Evolutionary conservation across 2,797 vertebrate species (phyloP).

Genomic region (Toxotes lorentzi): DNA sequence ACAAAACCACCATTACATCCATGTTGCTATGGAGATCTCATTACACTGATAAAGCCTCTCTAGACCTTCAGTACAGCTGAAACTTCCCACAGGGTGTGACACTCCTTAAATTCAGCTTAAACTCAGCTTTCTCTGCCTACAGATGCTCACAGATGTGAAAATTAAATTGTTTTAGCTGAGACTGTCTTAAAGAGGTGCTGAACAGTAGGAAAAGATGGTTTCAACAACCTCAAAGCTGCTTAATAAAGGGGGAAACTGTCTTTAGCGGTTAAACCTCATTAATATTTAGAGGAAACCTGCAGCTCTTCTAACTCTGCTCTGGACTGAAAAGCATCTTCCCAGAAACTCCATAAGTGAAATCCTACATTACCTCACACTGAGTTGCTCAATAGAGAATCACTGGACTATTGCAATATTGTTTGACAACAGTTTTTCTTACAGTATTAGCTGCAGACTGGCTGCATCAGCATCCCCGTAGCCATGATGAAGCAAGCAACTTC

Average conservation of each 20-base stretch:
- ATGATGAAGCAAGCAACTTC: neutral
- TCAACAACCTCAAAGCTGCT: neutral
- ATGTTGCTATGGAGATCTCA: conserved; percentile 44
- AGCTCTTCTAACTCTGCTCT: neutral
- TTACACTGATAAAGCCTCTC: conserved; percentile 8
- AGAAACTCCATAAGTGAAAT: neutral
- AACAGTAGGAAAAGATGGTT: neutral
- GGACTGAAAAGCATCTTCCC: neutral
- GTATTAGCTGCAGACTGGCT: neutral
- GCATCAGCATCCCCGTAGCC: neutral
- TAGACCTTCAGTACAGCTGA: neutral
- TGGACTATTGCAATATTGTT: neutral
- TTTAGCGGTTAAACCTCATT: neutral
- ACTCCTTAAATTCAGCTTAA: neutral
- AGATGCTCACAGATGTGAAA: too few species aligned
- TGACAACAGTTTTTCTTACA: neutral
- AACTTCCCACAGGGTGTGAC: neutral
- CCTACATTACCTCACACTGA: neutral
- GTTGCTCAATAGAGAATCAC: neutral
- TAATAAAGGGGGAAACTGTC: neutral
- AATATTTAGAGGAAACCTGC: neutral
- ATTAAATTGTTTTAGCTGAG: too few species aligned
- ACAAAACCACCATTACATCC: conserved; percentile 20
- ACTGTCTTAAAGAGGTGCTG: too few species aligned
- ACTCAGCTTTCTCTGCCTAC: neutral